phyloP scores from a whole-genome alignment of 2,797 vertebrate species.

The Anomalospiza imberbis region DNA sequence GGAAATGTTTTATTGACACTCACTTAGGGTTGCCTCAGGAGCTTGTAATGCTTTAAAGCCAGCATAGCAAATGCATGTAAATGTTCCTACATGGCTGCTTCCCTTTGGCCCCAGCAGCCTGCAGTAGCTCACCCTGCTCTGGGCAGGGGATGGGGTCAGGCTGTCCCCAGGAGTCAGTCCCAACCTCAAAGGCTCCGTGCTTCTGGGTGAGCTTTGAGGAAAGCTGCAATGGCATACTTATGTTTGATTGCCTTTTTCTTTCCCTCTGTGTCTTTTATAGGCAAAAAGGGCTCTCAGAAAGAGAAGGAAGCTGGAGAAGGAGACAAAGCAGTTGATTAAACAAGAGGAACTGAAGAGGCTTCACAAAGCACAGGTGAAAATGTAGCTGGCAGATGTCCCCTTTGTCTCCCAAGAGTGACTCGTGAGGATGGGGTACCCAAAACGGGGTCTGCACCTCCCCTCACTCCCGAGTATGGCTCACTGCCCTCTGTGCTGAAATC shows the following conservation, averaged over 20 bases:
- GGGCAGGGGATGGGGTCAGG: neutral
- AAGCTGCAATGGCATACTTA: neutral
- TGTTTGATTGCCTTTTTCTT: neutral
- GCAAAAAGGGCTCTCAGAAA: conserved; percentile 62
- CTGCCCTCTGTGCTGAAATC: neutral
- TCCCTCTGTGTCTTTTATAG: conserved; percentile 53
- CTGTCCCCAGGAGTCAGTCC: neutral
- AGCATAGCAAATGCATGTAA: neutral
- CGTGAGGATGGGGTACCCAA: fast-evolving
- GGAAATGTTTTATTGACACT: neutral
- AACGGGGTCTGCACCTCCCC: neutral
- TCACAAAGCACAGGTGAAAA: conserved; percentile 89
- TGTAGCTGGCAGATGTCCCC: fast-evolving
- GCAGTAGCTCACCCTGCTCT: neutral
- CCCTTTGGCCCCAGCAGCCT: neutral
- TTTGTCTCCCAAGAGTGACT: neutral
- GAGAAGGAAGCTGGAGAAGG: conserved; percentile 80
- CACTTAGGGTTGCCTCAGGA: neutral
- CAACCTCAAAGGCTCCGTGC: fast-evolving
- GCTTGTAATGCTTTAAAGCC: neutral
- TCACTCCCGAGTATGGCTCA: neutral
- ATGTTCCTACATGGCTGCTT: neutral
- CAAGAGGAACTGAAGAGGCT: conserved; percentile 89
- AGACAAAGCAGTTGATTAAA: conserved; percentile 80
- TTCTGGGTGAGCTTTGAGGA: neutral